Conservation (phyloP, 2,888 invertebrate genomes). For the Lochmaea crataegi region DNA sequence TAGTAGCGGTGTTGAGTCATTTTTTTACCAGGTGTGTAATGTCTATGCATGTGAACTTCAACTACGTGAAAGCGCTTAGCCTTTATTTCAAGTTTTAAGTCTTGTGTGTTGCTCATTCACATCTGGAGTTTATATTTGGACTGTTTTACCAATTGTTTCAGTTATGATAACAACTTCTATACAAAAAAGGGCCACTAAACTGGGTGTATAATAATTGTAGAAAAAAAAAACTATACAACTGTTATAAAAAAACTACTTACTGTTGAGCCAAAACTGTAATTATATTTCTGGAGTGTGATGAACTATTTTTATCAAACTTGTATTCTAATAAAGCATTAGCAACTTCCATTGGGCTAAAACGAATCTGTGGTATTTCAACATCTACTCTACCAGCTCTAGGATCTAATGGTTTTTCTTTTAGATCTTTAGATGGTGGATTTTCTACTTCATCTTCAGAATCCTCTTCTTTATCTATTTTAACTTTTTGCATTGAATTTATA, state of each 20-base stretch:
- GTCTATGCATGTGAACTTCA: too few relatives aligned
- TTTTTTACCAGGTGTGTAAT: not conserved
- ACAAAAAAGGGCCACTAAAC: not conserved
- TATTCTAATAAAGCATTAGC: constrained; percentile 68
- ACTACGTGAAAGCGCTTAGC: too few relatives aligned
- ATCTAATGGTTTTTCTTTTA: constrained; percentile 68
- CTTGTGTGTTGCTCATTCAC: too few relatives aligned
- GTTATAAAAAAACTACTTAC: constrained; percentile 59
- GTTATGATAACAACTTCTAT: too few relatives aligned
- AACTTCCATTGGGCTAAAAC: constrained; percentile 72
- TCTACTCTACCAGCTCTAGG: constrained; percentile 85
- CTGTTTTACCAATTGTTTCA: too few relatives aligned
- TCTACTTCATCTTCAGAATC: constrained; percentile 43
- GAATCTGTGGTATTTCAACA: constrained; percentile 77
- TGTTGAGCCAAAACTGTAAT: constrained; percentile 68
- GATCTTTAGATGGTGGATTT: constrained; percentile 25
- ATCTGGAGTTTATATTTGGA: too few relatives aligned
- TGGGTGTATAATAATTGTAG: too few relatives aligned
- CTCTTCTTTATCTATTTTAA: constrained; percentile 58
- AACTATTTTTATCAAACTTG: constrained; percentile 67
- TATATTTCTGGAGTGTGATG: constrained; percentile 69
- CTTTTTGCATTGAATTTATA: constrained; percentile 73
- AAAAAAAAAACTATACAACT: too few relatives aligned
- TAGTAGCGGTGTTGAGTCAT: not conserved
- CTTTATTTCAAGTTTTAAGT: too few relatives aligned